These are phyloP conservation scores for Frankliniella fusca DNA, from an alignment of 2,888 invertebrate species.

Conservation along the genomic window DNA sequence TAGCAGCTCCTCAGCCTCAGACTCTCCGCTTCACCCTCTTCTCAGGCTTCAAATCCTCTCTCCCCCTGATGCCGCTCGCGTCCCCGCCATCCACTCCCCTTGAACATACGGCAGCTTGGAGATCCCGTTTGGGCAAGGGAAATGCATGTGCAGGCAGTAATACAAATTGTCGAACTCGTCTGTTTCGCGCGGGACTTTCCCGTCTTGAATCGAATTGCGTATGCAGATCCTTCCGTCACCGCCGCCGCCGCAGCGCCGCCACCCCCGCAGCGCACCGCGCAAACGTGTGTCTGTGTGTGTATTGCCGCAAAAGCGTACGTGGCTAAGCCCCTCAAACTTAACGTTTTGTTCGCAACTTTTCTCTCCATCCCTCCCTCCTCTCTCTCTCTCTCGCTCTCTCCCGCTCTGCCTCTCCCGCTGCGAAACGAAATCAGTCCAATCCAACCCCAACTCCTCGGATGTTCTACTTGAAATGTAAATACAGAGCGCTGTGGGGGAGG, in stretches of 20 bases:
- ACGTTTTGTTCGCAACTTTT: constrained; percentile 10
- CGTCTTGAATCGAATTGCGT: constrained; percentile 10
- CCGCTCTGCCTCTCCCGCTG: neutral
- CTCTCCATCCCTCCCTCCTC: neutral
- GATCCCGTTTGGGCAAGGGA: neutral
- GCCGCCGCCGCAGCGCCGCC: neutral
- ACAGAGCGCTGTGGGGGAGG: neutral
- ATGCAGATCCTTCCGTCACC: neutral
- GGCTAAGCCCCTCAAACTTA: constrained; percentile 11
- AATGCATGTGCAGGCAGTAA: constrained; percentile 15
- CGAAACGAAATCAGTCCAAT: constrained; percentile 23
- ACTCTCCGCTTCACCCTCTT: too few species aligned
- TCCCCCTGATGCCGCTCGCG: neutral
- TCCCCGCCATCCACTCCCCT: neutral
- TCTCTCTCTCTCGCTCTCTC: too few species aligned
- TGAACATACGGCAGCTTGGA: too few species aligned
- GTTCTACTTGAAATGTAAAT: constrained; percentile 16
- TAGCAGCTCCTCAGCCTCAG: neutral
- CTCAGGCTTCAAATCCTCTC: too few species aligned
- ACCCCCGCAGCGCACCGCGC: neutral
- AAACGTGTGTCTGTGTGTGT: neutral
- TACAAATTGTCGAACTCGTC: constrained; percentile 19
- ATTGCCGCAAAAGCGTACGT: neutral
- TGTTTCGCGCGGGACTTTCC: constrained; percentile 17
- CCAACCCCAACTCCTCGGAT: neutral